A percentile compares a stretch with the other conserved stretches of the same genome.
These are phyloP conservation scores for Delia radicum DNA, from an alignment of 1,140 invertebrate species.

Conservation along the genomic window DNA sequence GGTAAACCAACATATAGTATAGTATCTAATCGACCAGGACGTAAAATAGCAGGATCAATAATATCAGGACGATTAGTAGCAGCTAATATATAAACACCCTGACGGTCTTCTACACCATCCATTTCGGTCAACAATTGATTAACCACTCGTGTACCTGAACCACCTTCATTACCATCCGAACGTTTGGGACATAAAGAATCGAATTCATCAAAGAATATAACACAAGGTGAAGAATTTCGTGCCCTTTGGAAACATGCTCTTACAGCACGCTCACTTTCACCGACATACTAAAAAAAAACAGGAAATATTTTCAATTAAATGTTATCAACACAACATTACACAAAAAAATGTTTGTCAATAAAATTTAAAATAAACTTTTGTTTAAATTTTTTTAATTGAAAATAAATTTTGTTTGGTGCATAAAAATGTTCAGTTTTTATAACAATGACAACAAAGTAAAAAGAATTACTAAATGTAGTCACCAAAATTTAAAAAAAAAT, in stretches of 20 bases:
- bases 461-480: too few relatives aligned
- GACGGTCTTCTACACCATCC: conserved; percentile 90
- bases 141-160: conserved; percentile 79
- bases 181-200: conserved; percentile 94
- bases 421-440: too few relatives aligned
- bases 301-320: too few relatives aligned
- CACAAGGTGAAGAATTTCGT: conserved; percentile 92
- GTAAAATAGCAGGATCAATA: conserved; percentile 91
- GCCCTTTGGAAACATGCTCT: conserved; percentile 93
- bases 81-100: conserved; percentile 91
- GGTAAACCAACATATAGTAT: conserved; percentile 94
- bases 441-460: too few relatives aligned
- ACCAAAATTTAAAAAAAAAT: too few relatives aligned
- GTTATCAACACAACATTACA: too few relatives aligned
- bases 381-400: too few relatives aligned
- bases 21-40: conserved; percentile 93
- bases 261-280: conserved; percentile 97
- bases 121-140: conserved; percentile 98
- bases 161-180: conserved; percentile 71
- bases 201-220: conserved; percentile 99
- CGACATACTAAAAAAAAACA: conserved; percentile 78
- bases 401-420: too few relatives aligned
- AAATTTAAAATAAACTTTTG: too few relatives aligned
- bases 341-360: too few relatives aligned
- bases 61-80: conserved; percentile 97